Percentiles rank a stretch among this genome's conserved stretches.
These are phyloP conservation scores for Eurystomus gularis DNA, from an alignment of 2,113 vertebrate genomes.

Conservation along the genomic window DNA sequence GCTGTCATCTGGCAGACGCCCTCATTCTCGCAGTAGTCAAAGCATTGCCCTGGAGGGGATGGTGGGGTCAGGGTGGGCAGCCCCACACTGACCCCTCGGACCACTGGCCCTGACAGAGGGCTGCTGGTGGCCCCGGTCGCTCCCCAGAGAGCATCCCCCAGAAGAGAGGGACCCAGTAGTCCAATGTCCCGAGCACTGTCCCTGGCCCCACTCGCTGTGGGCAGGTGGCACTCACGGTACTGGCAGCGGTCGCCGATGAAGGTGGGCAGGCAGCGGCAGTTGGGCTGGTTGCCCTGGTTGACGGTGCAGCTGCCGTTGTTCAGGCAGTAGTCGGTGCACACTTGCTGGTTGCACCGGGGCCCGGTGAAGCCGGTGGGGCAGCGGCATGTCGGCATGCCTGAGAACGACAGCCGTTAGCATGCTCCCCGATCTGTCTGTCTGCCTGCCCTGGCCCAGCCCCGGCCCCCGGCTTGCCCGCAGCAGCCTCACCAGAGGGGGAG, in stretches of 20 bases:
- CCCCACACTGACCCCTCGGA: fast-evolving
- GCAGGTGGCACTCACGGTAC: constrained; percentile 83
- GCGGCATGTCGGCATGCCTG: constrained; percentile 92
- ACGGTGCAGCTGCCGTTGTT: constrained; percentile 89
- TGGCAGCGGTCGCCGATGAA: constrained; percentile 93
- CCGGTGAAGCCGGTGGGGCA: constrained; percentile 94
- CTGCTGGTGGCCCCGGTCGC: not conserved
- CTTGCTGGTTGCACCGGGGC: constrained; percentile 84
- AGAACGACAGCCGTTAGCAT: not conserved
- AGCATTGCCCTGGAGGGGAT: constrained; percentile 80
- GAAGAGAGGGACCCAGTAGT: not conserved
- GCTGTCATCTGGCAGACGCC: constrained; percentile 85
- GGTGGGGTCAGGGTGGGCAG: not conserved
- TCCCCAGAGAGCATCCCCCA: not conserved
- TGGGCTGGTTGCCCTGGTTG: constrained; percentile 93
- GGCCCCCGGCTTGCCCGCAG: fast-evolving
- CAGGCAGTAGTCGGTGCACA: constrained; percentile 86
- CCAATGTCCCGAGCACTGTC: no score
- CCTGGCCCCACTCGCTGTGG: fast-evolving
- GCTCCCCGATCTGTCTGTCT: fast-evolving
- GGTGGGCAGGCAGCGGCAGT: constrained; percentile 81
- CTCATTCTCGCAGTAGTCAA: constrained; percentile 83
- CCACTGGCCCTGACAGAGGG: fast-evolving
- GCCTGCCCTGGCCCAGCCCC: fast-evolving
- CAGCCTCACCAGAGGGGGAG: constrained; percentile 82